Conservation (phyloP, 2,888 invertebrate genomes). For the Bibio marci region DNA sequence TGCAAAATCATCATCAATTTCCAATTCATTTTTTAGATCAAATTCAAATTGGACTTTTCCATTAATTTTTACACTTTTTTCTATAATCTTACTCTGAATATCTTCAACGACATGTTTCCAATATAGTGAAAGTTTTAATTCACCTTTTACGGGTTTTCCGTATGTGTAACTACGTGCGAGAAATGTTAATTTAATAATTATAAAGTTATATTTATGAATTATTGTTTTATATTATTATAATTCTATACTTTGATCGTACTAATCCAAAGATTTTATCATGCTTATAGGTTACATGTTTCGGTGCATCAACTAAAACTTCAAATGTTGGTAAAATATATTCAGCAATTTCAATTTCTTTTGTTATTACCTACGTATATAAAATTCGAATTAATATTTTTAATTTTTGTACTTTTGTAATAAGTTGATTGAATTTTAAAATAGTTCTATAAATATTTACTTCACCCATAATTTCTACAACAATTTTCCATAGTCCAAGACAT, state of each 20-base stretch:
- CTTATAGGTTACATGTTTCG: constrained; percentile 64
- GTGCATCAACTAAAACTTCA: constrained; percentile 68
- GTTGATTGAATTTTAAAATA: too few relatives aligned
- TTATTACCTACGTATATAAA: too few relatives aligned
- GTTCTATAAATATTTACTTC: background rate
- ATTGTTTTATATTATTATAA: too few relatives aligned
- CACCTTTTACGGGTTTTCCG: constrained; percentile 73
- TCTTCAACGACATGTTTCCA: background rate
- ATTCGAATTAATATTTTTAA: too few relatives aligned
- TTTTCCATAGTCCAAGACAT: constrained; percentile 70
- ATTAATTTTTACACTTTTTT: background rate
- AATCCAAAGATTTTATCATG: constrained; percentile 63
- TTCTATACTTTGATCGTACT: constrained; percentile 61
- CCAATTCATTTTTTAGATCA: too few relatives aligned
- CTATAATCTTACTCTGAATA: constrained; percentile 60
- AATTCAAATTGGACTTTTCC: background rate
- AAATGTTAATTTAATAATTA: too few relatives aligned
- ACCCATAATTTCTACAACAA: constrained; percentile 30
- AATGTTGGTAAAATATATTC: constrained; percentile 91
- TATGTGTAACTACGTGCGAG: constrained; percentile 51
- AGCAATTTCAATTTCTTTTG: constrained; percentile 46
- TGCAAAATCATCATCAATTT: too few relatives aligned
- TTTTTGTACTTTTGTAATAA: too few relatives aligned
- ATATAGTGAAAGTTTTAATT: constrained; percentile 57
- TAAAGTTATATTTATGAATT: too few relatives aligned